These are phyloP conservation scores for Petaurus breviceps DNA, from an alignment of 2,113 vertebrate genomes.

Conservation along the genomic window DNA sequence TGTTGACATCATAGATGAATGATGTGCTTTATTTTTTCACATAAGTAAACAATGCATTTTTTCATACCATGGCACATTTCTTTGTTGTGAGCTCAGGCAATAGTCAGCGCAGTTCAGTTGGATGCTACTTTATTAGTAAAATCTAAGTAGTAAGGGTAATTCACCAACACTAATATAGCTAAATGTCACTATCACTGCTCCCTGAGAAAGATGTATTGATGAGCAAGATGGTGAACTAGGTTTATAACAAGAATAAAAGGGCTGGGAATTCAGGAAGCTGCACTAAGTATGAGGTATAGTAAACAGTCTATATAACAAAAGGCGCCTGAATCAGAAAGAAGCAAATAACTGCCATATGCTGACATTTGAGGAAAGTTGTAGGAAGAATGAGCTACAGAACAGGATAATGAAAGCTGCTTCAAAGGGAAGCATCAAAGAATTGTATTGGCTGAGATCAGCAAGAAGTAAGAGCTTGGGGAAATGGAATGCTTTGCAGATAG, in stretches of 20 bases:
- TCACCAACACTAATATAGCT: neutral
- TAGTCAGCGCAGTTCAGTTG: neutral
- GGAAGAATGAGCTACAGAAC: neutral
- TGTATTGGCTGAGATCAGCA: neutral
- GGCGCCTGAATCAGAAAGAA: neutral
- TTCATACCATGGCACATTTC: neutral
- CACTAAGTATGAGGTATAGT: neutral
- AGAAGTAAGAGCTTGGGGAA: neutral
- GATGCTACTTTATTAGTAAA: neutral
- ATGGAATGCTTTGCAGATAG: neutral
- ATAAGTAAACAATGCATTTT: neutral
- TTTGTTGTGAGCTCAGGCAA: neutral
- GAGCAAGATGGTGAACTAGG: neutral
- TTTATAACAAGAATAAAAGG: neutral
- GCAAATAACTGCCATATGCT: neutral
- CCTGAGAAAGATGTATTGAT: neutral
- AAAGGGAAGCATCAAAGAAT: neutral
- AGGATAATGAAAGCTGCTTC: neutral
- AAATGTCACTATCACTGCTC: neutral
- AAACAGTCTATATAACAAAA: neutral
- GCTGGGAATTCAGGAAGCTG: neutral
- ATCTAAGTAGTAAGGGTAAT: neutral
- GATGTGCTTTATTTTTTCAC: slow-evolving; percentile 5
- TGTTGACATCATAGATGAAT: slow-evolving; percentile 30
- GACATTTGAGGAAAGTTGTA: neutral